Evolutionary conservation across 2,797 vertebrate genomes (phyloP), one percentile per base, ranked within the genome.

Genomic region (Rhodeus uyekii): DNA sequence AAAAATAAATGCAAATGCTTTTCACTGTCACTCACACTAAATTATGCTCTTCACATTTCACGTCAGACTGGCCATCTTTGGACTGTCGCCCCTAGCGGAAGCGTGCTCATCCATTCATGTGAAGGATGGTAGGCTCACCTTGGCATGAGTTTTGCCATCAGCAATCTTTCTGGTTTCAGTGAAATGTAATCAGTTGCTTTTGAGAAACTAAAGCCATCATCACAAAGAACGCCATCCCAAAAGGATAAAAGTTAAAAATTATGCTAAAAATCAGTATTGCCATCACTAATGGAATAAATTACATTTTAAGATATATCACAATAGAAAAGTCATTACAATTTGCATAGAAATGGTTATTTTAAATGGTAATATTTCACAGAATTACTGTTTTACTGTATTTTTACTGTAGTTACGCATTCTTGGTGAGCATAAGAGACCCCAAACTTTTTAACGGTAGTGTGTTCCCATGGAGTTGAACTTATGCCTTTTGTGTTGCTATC

Each of bases 81-180:
- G 10, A 19, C 16, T 55, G 36, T 55, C 48, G 18, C 36, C 22
- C 44, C 8, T 39, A 14, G 63, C 2, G 18, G 64, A 53, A 55
- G 10, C 3, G 12, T 24, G 53, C 8, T 61, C 53, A 80, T 18
- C 22, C 53, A 34, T 44, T 38, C 22, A 4, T 7, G 50, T 58
- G 53, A 80, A 71, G 39, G 27, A 61, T n/a, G 64, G 22, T 53
- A 64, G 13, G 64, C 48, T 79, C 64, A 69, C 34, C 44, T 38
- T 34, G 4, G 27, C 50, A 18, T 46, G 5, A 71, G 39, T 71
- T 80, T 61, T 71, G 18, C 78, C 19, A 46, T 16, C 78, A 71
- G 27, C 22, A 18, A 46, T 71, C 12, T 44, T 36, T 46, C 53
- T n/a, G 7, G 22, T 71, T 46, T 13, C 8, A 16, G 38, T 34